Base-by-base conservation (phyloP, 1,140 invertebrate species). In the Magallana angulata region DNA sequence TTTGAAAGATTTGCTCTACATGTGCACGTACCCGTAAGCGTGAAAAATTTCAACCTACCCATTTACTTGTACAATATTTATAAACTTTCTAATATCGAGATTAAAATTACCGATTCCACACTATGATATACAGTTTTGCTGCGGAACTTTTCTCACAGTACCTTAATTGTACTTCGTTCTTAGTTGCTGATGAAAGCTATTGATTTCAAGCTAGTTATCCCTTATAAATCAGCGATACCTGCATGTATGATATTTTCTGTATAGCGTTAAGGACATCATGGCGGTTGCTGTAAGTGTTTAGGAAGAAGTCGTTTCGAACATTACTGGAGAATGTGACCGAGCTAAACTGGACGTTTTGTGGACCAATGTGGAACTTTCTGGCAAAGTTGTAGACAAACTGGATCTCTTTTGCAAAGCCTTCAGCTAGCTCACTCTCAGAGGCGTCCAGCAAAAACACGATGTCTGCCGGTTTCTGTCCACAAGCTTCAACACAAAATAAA, bases 401-500 rank as follows among this genome's bases (percentile, higher is more conserved):
- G 12, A 88, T 80, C 48, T 90, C 84, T 85, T 91, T 88, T 56
- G 84, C 24, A 82, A 91, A 91, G 58, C 90, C 88, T 5, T 57
- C 30, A 14, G 30, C 9, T n/a, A 84, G 76, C 30, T 88, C 89
- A 76, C 88, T 90, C n/a, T 82, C 83, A 0, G 90, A 91, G n/a
- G 90, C 30, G 48, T 91, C 91, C 30, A 91, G 81, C 1, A 91
- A 64, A 87, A 91, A 91, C 7, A 91, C 87, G 9, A 91, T 86
- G 68, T 91, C 91, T 8, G 90, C 90, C 58, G 60, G 86, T 7
- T 82, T 84, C 30, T 58, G 85, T n/a, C 83, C 81, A 84, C 90
- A 91, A 14, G 18, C 86, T 85, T 16, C 14, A 84, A 48, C 1
- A 48, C 36, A 48, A 48, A 48, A 48, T 5, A 84, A 83, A 80